Percentiles rank a stretch among this genome's conserved stretches.
Conservation (phyloP, 2,113 vertebrate genomes). For the Panurus biarmicus region DNA sequence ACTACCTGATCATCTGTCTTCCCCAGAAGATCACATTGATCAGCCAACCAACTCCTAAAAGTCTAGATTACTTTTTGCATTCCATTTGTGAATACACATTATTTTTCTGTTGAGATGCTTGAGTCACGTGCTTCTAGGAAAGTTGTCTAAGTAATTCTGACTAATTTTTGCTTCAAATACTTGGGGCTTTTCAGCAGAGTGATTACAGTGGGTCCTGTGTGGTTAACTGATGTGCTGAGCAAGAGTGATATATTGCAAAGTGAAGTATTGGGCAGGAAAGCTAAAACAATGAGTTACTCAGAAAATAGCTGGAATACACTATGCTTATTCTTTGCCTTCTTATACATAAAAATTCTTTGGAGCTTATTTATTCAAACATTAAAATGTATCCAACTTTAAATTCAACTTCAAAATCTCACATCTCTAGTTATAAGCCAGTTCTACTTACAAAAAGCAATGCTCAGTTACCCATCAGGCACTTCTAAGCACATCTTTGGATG, state of each 20-base stretch:
- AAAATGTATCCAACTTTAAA: background rate
- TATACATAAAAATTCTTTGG: background rate
- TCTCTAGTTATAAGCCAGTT: background rate
- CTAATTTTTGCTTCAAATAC: background rate
- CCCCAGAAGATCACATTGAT: background rate
- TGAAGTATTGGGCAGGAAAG: background rate
- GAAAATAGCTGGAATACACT: background rate
- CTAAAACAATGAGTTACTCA: constrained; percentile 9
- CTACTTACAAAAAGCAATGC: background rate
- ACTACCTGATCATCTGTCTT: background rate
- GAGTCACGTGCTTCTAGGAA: background rate
- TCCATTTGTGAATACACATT: background rate
- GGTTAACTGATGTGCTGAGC: background rate
- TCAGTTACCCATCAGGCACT: constrained; percentile 59
- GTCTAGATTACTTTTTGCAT: background rate
- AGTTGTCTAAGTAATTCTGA: constrained; percentile 13
- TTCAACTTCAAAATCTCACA: background rate
- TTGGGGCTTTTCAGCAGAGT: background rate
- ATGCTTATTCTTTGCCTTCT: background rate
- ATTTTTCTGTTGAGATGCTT: background rate
- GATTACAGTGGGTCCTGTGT: background rate
- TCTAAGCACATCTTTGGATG: constrained; percentile 67
- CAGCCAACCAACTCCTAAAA: background rate
- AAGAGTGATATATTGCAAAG: background rate
- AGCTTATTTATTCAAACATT: background rate